Base-by-base conservation (phyloP, 2,888 invertebrate species). In the Camponotus fellah region DNA sequence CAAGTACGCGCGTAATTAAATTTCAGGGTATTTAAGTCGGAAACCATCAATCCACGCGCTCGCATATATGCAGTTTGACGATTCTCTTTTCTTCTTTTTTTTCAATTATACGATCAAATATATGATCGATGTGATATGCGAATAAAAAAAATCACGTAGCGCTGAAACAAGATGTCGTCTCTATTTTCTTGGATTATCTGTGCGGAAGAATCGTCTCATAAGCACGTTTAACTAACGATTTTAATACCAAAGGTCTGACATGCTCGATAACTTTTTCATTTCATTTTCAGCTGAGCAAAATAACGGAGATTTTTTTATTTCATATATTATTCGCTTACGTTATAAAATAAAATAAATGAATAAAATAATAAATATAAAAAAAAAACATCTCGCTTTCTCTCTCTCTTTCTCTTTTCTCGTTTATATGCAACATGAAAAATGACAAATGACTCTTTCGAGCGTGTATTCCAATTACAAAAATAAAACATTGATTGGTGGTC, bases 41-140 rank as follows among this genome's bases (percentile, higher is more conserved):
- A 53, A 71, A 87, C 83, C 81, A 85, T 85, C 60, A 74, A 58
- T 21, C 32, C 49, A 43, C 77, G 60, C 64, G 62, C 58, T 58
- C 37, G 10, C 43, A 37, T 21, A 37, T 37, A 37, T 53, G 56
- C 26, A 46, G 46, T 49, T 37, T 56, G 77, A 49, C 49, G 26
- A 26, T 2, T 26, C 21, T 40, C n/a, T 49, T 66, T 66, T 43
- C 26, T 37, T 46, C 32, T 10, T 9, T 66, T 62, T 37, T 14
- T 53, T n/a, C 12, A 77, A 68, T 77, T 32, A 56, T 40, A 56
- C 32, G 37, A 46, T 12, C 77, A 26, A 68, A 68, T 32, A 56
- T 40, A 56, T n/a, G 26, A 46, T 12, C 77, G 17, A 37, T 34
- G 21, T 14, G 53, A 21, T 10, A 2, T 6, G 56, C 68, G 32